Percentiles rank a stretch among this genome's conserved stretches.
Conservation (phyloP, 2,113 vertebrate species). For the Trachemys scripta region DNA sequence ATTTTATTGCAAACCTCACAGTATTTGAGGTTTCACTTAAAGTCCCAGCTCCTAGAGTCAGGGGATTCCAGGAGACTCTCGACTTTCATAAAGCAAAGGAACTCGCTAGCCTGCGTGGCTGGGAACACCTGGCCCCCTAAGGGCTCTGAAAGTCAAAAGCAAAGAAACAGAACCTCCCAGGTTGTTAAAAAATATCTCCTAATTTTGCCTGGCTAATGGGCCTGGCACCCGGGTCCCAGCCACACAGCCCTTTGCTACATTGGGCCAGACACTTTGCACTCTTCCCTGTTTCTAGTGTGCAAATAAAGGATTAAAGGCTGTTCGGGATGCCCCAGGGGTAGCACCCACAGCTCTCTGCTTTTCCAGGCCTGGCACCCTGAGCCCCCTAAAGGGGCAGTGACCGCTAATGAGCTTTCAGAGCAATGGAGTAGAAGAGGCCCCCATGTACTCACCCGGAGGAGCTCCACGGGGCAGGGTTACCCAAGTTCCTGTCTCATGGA, state of each 20-base stretch:
- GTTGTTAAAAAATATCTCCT: not conserved
- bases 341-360: not conserved
- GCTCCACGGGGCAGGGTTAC: not conserved
- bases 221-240: not conserved
- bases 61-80: not conserved
- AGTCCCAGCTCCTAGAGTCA: not conserved
- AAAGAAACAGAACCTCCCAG: not conserved
- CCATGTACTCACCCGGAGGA: not conserved
- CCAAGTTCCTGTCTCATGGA: not conserved
- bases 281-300: not conserved
- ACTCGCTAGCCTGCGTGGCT: not conserved
- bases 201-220: not conserved
- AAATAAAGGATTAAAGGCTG: not conserved
- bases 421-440: not conserved
- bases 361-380: not conserved
- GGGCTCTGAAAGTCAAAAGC: not conserved
- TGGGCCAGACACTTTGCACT: not conserved
- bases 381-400: not conserved
- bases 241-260: not conserved
- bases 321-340: not conserved
- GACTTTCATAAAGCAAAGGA: not conserved
- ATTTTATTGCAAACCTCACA: not conserved
- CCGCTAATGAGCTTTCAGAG: not conserved
- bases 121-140: not conserved
- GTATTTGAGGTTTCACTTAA: not conserved